Evolutionary conservation across 2,888 invertebrate genomes (phyloP).

Genomic region (Myathropa florea): DNA sequence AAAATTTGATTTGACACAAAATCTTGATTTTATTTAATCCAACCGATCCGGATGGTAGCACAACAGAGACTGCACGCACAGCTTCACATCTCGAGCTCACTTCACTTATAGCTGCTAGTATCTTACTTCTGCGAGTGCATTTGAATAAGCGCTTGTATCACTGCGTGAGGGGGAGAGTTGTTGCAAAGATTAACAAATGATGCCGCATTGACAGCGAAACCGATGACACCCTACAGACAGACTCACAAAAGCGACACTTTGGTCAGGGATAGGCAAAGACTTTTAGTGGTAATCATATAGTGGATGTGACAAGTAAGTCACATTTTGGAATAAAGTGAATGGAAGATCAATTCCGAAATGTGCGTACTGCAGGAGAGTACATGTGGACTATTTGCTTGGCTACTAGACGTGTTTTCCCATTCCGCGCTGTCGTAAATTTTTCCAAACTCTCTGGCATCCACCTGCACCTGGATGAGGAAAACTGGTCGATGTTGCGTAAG

Average conservation of each 20-base stretch:
- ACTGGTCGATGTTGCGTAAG: slow-evolving; percentile 25
- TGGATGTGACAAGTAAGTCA: background rate
- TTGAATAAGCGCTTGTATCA: background rate
- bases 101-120: background rate
- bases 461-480: slow-evolving; percentile 7
- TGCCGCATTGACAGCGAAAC: slow-evolving; percentile 36
- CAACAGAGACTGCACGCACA: slow-evolving; percentile 32
- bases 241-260: background rate
- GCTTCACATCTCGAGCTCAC: background rate
- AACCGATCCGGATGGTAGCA: slow-evolving; percentile 35
- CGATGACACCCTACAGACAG: background rate
- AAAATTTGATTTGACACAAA: too few relatives aligned
- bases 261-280: background rate
- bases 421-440: background rate
- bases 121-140: background rate
- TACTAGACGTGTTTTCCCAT: slow-evolving; percentile 12
- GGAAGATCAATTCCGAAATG: slow-evolving; percentile 1
- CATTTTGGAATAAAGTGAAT: background rate
- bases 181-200: background rate
- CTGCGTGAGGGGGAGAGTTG: background rate
- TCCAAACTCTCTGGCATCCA: background rate
- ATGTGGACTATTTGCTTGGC: background rate
- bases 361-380: background rate
- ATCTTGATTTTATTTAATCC: background rate
- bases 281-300: background rate